These are phyloP conservation scores for Tipula lateralis DNA, from an alignment of 2,888 invertebrate genomes.

Conservation along the genomic window DNA sequence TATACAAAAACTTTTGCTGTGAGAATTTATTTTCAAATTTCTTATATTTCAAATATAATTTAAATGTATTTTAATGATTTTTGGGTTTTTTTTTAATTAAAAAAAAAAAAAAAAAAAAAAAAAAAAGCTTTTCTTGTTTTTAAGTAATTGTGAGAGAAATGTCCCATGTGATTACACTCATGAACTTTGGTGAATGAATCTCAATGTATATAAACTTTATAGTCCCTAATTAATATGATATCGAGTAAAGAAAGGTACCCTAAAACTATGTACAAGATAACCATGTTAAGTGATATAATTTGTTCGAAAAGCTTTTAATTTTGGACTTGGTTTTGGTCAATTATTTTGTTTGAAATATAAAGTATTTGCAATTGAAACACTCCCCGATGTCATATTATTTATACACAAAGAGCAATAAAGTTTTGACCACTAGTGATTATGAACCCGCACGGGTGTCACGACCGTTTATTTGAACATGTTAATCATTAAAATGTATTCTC, in stretches of 20 bases:
- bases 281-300: not conserved
- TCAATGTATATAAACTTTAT: not conserved
- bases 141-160: conserved; percentile 7
- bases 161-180: conserved; percentile 4
- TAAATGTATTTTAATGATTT: conserved; percentile 24
- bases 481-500: too few relatives aligned
- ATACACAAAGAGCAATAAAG: too few relatives aligned
- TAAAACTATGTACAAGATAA: not conserved
- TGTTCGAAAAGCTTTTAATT: not conserved
- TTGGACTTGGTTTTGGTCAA: not conserved
- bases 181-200: not conserved
- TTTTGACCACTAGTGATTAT: too few relatives aligned
- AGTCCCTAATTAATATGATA: not conserved
- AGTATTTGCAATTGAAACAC: not conserved
- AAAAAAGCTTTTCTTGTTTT: not conserved
- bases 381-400: too few relatives aligned
- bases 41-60: conserved; percentile 19
- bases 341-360: not conserved
- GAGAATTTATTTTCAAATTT: conserved; percentile 9
- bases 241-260: not conserved
- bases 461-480: too few relatives aligned
- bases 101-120: not conserved
- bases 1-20: not conserved
- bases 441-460: too few relatives aligned
- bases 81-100: not conserved